Evolutionary conservation across 92 coral and sea anemone genomes (phyloP).

Genomic region (Paramuricea clavata): DNA sequence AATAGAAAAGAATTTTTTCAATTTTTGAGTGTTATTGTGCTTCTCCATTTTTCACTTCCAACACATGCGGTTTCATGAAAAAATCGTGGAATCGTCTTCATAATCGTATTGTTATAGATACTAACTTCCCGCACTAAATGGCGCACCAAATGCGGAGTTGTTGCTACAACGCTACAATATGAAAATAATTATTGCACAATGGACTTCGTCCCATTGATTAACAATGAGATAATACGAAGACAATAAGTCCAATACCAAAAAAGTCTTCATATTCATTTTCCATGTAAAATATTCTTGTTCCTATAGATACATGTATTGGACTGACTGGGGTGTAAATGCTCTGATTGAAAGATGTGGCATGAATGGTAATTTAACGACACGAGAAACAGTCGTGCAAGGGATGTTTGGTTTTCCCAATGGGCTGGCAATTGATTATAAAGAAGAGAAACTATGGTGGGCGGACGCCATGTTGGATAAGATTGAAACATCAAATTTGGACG

Average conservation of each 20-base stretch:
- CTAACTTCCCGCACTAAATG: no score
- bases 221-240: no score
- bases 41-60: no score
- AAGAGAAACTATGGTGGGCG: slow-evolving; percentile 84
- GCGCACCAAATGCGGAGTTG: no score
- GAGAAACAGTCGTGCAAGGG: slow-evolving; percentile 75
- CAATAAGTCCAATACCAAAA: not conserved
- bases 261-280: not conserved
- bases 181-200: no score
- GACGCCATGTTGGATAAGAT: slow-evolving; percentile 94
- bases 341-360: slow-evolving; percentile 91
- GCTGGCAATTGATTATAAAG: slow-evolving; percentile 82
- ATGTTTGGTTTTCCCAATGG: slow-evolving; percentile 94
- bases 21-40: no score
- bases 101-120: no score
- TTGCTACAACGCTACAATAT: no score
- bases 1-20: no score
- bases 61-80: no score
- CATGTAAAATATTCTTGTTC: not conserved
- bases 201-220: no score
- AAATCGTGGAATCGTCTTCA: no score
- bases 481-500: slow-evolving; percentile 85
- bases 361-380: slow-evolving; percentile 76
- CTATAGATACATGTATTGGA: slow-evolving; percentile 91
- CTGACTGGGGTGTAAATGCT: slow-evolving; percentile 92